Base-by-base conservation (phyloP, 2,113 vertebrate genomes). In the Falcunculus frontatus region DNA sequence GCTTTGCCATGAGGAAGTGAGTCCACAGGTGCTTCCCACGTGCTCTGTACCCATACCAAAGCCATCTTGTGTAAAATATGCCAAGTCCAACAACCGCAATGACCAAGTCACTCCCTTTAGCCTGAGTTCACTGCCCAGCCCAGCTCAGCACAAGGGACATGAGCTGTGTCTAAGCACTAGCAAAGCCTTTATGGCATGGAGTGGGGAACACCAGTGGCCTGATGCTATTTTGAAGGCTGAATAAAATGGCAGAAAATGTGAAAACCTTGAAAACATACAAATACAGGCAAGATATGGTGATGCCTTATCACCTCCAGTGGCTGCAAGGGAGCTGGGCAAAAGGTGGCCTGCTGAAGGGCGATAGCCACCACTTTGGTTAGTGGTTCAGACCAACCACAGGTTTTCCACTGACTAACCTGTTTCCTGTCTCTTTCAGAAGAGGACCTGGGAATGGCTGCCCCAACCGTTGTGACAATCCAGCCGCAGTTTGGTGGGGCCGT, bases 311-410 rank as follows among this genome's bases (percentile, higher is more conserved):
- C 6, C 8, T 44, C 15, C 56, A 39, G 89, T 0, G 0, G 42
- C 70, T 50, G 26, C 17, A 27, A 30, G 37, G 60, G 10, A 74
- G 27, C 18, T 16, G 32, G n/a, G 21, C 4, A 2, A 16, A 46
- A 50, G 30, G 27, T 12, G 0, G 0, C 30, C 13, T 35, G 27
- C 41, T 49, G 47, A 52, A 46, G 50, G 21, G 30, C 3, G 1
- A 15, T 4, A 17, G 16, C 1, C 4, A 23, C 8, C 9, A 32
- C 29, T 29, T 63, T 1, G 5, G 23, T 0, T 26, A 52, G 17
- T 25, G 7, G 9, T 32, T 55, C 20, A 33, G 41, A 39, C 9
- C 0, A 0, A 20, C 4, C 2, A 1, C 11, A 4, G 2, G 2
- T 60, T 37, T 52, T 26, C 16, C 64, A 7, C 72, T 11, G 6